Evolutionary conservation across 2,113 vertebrate genomes (phyloP), one percentile per base, ranked within the genome.

Genomic region (Boulengeromyrus knoepffleri): DNA sequence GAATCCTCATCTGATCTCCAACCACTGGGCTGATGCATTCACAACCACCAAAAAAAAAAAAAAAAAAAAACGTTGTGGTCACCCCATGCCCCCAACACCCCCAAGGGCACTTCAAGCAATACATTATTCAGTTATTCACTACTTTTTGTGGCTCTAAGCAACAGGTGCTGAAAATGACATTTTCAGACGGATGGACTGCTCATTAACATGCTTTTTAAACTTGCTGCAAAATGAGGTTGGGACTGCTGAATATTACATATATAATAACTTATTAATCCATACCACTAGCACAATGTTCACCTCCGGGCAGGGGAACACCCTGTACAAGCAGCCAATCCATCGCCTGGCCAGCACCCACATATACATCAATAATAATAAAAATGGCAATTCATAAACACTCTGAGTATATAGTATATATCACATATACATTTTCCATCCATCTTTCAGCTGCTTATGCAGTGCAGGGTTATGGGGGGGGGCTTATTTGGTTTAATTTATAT

Each of bases 91-190:
- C 56, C 56, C 21, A 58, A 21, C 56, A 58, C 58, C 85, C 46
- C n/a, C 42, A 21, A 47, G 31, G 85, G 50, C 49, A 52, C 21
- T 7, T 39, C 17, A 47, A 85, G 45, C 39, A 47, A 85, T 85
- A 17, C 24, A 87, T 87, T 87, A 87, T 87, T 86, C 85, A 52
- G 31, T 42, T 87, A 87, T 56, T 50, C 85, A 17, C 6, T 8
- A 53, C 50, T 53, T 49, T 31, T 36, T 27, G n/a, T 36, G 85
- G 27, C 31, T 53, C n/a, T n/a, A 52, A 53, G 27, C 50, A 87
- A 87, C 85, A 87, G 85, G 85, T 27, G 27, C 27, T 87, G 13
- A 47, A 39, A 85, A n/a, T 85, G 83, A 85, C 42, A 85, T 85
- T 85, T 85, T 47, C 45, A 85, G 83, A 85, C 0, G 45, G 39